Conservation (phyloP, 2,888 invertebrate species). For the Nephrotoma flavescens region DNA sequence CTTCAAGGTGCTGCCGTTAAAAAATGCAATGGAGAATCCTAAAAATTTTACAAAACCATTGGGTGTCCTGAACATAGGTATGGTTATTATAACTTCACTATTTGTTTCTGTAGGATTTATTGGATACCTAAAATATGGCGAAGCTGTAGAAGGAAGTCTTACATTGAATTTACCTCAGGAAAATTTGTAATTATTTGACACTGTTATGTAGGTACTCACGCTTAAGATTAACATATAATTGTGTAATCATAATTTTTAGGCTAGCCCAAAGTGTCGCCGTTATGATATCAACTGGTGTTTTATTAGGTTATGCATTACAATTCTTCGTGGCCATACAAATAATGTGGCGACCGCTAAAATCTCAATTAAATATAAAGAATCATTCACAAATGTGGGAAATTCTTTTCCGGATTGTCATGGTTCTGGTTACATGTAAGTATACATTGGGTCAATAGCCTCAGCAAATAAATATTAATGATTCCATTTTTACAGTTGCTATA, state of each 20-base stretch:
- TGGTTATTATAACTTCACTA: constrained; percentile 62
- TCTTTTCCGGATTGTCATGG: constrained; percentile 52
- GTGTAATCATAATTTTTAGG: constrained; percentile 33
- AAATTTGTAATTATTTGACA: constrained; percentile 10
- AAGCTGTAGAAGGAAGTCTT: constrained; percentile 65
- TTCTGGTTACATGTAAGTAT: constrained; percentile 68
- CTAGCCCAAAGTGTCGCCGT: constrained; percentile 67
- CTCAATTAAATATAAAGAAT: constrained; percentile 38
- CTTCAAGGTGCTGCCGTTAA: constrained; percentile 72
- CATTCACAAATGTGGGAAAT: constrained; percentile 49
- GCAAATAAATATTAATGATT: not conserved
- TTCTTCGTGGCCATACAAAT: constrained; percentile 89
- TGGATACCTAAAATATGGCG: constrained; percentile 80
- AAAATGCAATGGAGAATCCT: constrained; percentile 79
- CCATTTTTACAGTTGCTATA: constrained; percentile 49
- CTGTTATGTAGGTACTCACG: not conserved
- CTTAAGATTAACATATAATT: not conserved
- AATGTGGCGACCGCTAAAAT: constrained; percentile 59
- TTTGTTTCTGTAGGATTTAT: constrained; percentile 74
- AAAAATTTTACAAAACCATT: constrained; percentile 58
- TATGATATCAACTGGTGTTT: constrained; percentile 73
- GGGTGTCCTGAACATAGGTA: constrained; percentile 83
- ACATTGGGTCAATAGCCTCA: not conserved
- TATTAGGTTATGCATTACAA: constrained; percentile 85
- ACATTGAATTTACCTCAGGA: constrained; percentile 63